phyloP scores from a whole-genome alignment of 1,140 invertebrate species.

The Drosophila ohnishii region DNA sequence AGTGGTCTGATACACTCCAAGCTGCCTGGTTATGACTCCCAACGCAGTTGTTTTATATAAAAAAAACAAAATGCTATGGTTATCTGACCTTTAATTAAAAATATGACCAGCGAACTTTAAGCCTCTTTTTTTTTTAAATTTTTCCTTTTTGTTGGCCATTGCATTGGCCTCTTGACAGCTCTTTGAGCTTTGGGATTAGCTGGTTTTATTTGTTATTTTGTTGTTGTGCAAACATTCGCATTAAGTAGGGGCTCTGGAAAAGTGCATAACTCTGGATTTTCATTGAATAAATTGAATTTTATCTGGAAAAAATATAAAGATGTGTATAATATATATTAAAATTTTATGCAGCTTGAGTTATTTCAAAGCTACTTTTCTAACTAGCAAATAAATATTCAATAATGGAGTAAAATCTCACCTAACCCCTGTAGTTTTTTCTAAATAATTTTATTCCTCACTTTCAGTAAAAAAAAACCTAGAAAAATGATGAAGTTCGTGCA shows the following conservation, averaged over 20 bases:
- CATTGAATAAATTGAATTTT: neutral
- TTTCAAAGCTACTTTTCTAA: neutral
- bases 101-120: slow-evolving; percentile 19
- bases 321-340: neutral
- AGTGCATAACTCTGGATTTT: slow-evolving; percentile 2
- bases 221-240: slow-evolving; percentile 6
- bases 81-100: slow-evolving; percentile 53
- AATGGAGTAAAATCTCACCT: accelerated
- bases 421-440: neutral
- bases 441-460: slow-evolving; percentile 3
- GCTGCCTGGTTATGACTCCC: slow-evolving; percentile 25
- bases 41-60: neutral
- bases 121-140: slow-evolving; percentile 10
- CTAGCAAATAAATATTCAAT: neutral
- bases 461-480: slow-evolving; percentile 17
- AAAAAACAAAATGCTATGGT: slow-evolving; percentile 3
- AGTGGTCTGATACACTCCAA: slow-evolving; percentile 40
- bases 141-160: neutral
- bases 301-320: neutral
- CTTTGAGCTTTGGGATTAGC: slow-evolving; percentile 27
- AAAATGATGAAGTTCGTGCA: slow-evolving; percentile 73
- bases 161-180: slow-evolving; percentile 7
- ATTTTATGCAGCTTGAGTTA: neutral
- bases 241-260: slow-evolving; percentile 1
- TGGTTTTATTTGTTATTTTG: slow-evolving; percentile 3